These are phyloP conservation scores for Ectemnius lituratus DNA, from an alignment of 2,888 invertebrate species.

Conservation along the genomic window DNA sequence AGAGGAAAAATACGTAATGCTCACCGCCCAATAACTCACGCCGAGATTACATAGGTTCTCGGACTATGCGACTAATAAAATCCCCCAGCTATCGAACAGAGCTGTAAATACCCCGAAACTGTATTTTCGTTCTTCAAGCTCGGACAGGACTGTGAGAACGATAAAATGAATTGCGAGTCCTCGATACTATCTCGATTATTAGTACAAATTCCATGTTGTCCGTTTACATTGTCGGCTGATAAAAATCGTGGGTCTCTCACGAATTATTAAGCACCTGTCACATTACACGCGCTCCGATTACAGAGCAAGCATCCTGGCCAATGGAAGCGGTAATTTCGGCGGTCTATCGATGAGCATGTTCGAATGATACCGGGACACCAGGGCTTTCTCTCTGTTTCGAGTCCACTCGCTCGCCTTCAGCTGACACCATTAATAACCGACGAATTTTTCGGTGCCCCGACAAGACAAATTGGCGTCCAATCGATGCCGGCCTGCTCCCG, in stretches of 20 bases:
- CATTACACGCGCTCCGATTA: constrained; percentile 1
- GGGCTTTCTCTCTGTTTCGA: constrained; percentile 13
- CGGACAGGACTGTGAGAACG: no score
- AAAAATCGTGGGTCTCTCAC: neutral
- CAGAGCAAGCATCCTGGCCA: neutral
- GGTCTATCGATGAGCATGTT: constrained; percentile 9
- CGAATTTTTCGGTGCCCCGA: constrained; percentile 57
- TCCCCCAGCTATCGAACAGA: no score
- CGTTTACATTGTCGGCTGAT: neutral
- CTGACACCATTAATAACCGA: constrained; percentile 62
- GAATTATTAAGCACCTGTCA: neutral
- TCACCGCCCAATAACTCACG: neutral
- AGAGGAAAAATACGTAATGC: neutral
- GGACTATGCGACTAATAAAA: no score
- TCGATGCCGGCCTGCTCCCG: constrained; percentile 60
- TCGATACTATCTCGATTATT: no score
- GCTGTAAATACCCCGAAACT: no score
- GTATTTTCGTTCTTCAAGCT: no score
- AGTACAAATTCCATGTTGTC: no score
- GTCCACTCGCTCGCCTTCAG: constrained; percentile 11
- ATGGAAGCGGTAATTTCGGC: constrained; percentile 12
- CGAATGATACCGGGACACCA: neutral
- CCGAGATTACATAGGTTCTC: neutral
- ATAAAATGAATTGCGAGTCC: no score
- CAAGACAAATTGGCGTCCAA: constrained; percentile 68